Evolutionary conservation across 2,888 invertebrate species (phyloP).

Genomic region (Sussaba pulchella): DNA sequence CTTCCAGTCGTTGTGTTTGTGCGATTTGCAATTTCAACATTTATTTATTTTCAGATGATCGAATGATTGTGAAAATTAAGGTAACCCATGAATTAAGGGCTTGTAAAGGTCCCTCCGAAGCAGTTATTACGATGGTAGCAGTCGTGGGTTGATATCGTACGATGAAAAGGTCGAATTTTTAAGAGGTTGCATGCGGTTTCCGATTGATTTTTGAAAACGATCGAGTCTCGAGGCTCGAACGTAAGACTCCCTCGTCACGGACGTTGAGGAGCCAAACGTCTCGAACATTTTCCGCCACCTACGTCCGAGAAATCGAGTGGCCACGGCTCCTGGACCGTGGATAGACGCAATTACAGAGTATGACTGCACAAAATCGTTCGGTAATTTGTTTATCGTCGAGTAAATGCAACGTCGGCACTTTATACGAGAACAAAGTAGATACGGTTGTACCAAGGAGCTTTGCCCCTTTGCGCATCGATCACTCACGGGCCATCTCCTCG

Average conservation of each 20-base stretch:
- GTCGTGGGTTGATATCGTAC: no score
- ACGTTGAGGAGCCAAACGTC: slow-evolving; percentile 48
- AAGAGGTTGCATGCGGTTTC: no score
- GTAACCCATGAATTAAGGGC: no score
- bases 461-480: slow-evolving; percentile 30
- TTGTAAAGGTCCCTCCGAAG: no score
- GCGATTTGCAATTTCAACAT: not conserved
- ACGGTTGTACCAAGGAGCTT: slow-evolving; percentile 4
- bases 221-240: slow-evolving; percentile 60
- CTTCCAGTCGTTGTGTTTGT: not conserved
- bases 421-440: slow-evolving; percentile 11
- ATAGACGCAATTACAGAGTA: slow-evolving; percentile 82
- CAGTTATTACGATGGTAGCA: no score
- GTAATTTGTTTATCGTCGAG: slow-evolving; percentile 82
- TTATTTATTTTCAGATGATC: not conserved
- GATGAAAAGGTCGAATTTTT: no score
- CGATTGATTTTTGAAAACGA: no score
- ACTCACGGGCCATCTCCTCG: slow-evolving; percentile 12
- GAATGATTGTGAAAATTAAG: no score
- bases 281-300: slow-evolving; percentile 67
- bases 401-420: slow-evolving; percentile 72
- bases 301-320: slow-evolving; percentile 59
- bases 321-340: slow-evolving; percentile 64
- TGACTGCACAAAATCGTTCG: slow-evolving; percentile 81
- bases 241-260: slow-evolving; percentile 46